Conservation (phyloP, 2,113 vertebrate genomes). For the Tupaia tana region DNA sequence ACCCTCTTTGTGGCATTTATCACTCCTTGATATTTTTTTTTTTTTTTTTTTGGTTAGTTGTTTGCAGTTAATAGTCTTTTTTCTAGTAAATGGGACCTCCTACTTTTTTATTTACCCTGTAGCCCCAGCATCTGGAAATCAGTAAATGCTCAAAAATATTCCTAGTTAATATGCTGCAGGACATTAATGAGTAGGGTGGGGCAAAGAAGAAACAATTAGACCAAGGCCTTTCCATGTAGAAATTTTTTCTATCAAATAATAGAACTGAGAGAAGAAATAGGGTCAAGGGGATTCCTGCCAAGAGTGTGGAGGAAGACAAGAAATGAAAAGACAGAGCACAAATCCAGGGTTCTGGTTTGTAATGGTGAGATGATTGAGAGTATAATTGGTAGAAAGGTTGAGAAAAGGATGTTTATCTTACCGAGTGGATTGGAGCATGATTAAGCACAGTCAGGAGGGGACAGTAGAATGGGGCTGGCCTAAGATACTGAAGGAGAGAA, state of each 20-base stretch:
- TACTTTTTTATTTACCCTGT: background rate
- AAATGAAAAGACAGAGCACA: too few species aligned
- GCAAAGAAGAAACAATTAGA: background rate
- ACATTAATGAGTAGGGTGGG: background rate
- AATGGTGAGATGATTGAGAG: accelerated
- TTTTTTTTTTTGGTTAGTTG: too few species aligned
- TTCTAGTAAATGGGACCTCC: background rate
- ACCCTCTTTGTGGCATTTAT: too few species aligned
- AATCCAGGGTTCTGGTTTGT: too few species aligned
- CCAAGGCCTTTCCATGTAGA: background rate
- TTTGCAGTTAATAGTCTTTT: background rate
- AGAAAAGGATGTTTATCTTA: background rate
- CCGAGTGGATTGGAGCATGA: background rate
- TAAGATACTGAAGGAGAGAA: background rate
- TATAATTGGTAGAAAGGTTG: background rate
- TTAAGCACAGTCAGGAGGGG: background rate
- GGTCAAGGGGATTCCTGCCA: background rate
- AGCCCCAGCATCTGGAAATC: background rate
- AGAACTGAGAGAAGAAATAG: background rate
- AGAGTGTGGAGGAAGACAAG: too few species aligned
- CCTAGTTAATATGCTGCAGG: background rate
- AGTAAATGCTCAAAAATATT: background rate
- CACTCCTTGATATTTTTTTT: too few species aligned
- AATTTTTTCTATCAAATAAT: background rate
- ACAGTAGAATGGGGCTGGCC: too few species aligned